Evolutionary conservation across 2,888 invertebrate species (phyloP).

Genomic region (Scaptomyza polygonia): DNA sequence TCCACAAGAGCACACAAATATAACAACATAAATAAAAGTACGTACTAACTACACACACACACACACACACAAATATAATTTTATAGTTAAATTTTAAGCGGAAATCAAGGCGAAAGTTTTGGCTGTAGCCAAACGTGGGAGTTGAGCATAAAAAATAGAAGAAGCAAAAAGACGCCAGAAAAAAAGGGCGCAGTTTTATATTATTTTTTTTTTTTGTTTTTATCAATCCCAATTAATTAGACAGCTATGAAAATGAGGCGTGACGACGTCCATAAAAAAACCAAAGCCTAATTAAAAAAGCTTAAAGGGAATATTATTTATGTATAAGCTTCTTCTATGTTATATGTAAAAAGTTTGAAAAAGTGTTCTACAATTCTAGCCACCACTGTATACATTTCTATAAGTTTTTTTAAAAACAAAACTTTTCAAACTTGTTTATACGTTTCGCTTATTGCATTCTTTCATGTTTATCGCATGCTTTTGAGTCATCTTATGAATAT

Average conservation of each 20-base stretch:
- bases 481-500: conserved; percentile 36
- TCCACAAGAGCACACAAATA: conserved; percentile 46
- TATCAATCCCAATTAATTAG: conserved; percentile 10
- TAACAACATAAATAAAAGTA: conserved; percentile 14
- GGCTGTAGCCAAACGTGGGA: conserved; percentile 40
- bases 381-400: conserved; percentile 1
- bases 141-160: conserved; percentile 24
- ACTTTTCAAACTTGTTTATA: conserved; percentile 19
- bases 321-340: background rate
- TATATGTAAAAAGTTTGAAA: too few species aligned
- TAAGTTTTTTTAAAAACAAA: conserved; percentile 8
- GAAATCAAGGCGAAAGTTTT: conserved; percentile 66
- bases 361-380: background rate
- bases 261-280: conserved; percentile 2
- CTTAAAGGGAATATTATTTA: background rate
- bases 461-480: conserved; percentile 5
- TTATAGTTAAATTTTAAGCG: conserved; percentile 38
- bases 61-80: background rate
- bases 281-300: background rate
- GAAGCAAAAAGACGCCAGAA: conserved; percentile 4
- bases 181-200: conserved; percentile 52
- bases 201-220: conserved; percentile 9
- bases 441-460: conserved; percentile 35
- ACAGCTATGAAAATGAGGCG: conserved; percentile 13
- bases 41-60: conserved; percentile 4